These are phyloP conservation scores for Myotis myotis DNA, from an alignment of 2,797 vertebrate genomes.

Conservation along the genomic window DNA sequence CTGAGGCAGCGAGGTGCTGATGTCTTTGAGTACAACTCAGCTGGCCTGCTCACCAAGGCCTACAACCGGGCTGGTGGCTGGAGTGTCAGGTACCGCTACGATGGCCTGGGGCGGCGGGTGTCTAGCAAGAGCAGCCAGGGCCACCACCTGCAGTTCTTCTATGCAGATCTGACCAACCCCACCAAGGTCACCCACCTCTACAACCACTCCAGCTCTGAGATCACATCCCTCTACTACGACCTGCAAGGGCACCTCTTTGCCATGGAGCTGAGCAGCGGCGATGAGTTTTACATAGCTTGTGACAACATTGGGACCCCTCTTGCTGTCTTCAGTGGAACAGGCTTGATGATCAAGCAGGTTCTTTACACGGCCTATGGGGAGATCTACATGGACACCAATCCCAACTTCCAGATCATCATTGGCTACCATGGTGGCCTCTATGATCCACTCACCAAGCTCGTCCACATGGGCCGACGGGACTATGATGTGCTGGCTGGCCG, in stretches of 20 bases:
- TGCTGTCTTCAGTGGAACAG: constrained; percentile 96
- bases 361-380: constrained; percentile 97
- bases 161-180: constrained; percentile 95
- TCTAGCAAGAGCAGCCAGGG: constrained; percentile 92
- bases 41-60: constrained; percentile 93
- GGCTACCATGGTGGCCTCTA: constrained; percentile 98
- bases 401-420: constrained; percentile 93
- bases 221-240: constrained; percentile 98
- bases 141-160: constrained; percentile 98
- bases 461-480: constrained; percentile 97
- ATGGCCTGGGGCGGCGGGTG: constrained; percentile 95
- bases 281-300: constrained; percentile 98
- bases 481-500: constrained; percentile 96
- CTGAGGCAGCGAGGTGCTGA: constrained; percentile 94
- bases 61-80: constrained; percentile 93
- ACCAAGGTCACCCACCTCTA: constrained; percentile 98
- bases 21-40: constrained; percentile 97
- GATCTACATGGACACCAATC: constrained; percentile 98
- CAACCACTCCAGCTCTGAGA: constrained; percentile 98
- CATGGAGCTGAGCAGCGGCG: constrained; percentile 97
- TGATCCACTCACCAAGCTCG: constrained; percentile 94
- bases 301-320: constrained; percentile 98
- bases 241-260: constrained; percentile 98
- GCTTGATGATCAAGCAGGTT: constrained; percentile 98
- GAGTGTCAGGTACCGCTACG: constrained; percentile 95